A percentile compares a stretch with the other conserved stretches of the same genome.
Evolutionary conservation across 1,140 invertebrate species (phyloP).

Genomic region (Coboldia fuscipes): DNA sequence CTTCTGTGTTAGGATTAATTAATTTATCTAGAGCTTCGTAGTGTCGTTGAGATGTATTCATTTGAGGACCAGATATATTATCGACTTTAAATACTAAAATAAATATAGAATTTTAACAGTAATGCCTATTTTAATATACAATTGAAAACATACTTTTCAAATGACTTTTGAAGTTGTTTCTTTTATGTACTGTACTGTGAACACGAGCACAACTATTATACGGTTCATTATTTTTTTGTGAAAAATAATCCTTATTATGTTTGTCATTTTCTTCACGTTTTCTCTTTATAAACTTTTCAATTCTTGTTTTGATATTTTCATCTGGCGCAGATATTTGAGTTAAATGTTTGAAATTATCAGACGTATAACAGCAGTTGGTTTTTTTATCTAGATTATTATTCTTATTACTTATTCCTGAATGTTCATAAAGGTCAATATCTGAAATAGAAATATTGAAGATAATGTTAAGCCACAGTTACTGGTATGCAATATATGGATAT

Average conservation of each 20-base stretch:
- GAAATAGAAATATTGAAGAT: too few relatives aligned
- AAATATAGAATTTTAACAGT: not conserved
- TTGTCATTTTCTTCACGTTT: conserved; percentile 40
- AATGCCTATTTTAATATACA: conserved; percentile 2
- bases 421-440: too few relatives aligned
- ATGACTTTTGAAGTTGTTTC: conserved; percentile 43
- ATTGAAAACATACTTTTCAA: conserved; percentile 32
- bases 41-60: too few relatives aligned
- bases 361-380: too few relatives aligned
- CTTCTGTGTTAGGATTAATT: too few relatives aligned
- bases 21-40: too few relatives aligned
- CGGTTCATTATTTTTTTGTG: conserved; percentile 9
- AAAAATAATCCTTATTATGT: conserved; percentile 42
- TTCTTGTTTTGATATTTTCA: conserved; percentile 28
- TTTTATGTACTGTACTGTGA: conserved; percentile 35
- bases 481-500: too few relatives aligned
- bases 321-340: conserved; percentile 32
- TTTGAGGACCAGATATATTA: too few relatives aligned
- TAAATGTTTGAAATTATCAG: conserved; percentile 22
- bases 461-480: too few relatives aligned
- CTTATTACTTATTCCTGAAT: too few relatives aligned
- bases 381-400: too few relatives aligned
- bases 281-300: conserved; percentile 33
- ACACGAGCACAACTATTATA: conserved; percentile 36
- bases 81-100: too few relatives aligned